Conservation (phyloP, 2,113 vertebrate genomes). For the Triplophysa tibetana region DNA sequence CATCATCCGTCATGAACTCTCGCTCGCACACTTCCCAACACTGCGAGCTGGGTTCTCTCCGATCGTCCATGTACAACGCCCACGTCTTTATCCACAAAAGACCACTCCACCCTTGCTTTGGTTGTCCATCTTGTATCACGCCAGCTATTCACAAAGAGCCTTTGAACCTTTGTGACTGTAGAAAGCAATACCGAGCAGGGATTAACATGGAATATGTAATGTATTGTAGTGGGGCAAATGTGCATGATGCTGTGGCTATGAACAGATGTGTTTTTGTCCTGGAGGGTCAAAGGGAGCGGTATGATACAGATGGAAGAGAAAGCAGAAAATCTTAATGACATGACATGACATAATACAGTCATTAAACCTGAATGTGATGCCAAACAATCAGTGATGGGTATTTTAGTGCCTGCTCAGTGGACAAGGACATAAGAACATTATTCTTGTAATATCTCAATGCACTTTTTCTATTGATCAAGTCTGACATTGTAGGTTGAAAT, state of each 20-base stretch:
- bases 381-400: background rate
- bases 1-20: slow-evolving; percentile 33
- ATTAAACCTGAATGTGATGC: background rate
- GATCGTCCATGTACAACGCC: slow-evolving; percentile 48
- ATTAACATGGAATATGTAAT: slow-evolving; percentile 47
- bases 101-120: slow-evolving; percentile 52
- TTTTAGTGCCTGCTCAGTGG: background rate
- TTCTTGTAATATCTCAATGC: too few relatives aligned
- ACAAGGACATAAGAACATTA: background rate
- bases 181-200: slow-evolving; percentile 24
- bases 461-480: too few relatives aligned
- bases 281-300: slow-evolving; percentile 2
- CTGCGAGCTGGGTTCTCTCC: slow-evolving; percentile 29
- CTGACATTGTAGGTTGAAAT: too few relatives aligned
- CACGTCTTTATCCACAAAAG: slow-evolving; percentile 39
- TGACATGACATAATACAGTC: slow-evolving; percentile 31
- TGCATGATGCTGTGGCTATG: slow-evolving; percentile 47
- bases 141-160: slow-evolving; percentile 46
- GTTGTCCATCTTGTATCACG: slow-evolving; percentile 58
- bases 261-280: slow-evolving; percentile 58
- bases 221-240: slow-evolving; percentile 54
- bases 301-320: slow-evolving; percentile 14
- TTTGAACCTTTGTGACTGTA: slow-evolving; percentile 59
- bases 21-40: slow-evolving; percentile 8
- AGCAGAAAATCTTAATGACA: slow-evolving; percentile 32